Evolutionary conservation across 1,140 invertebrate genomes (phyloP).

Genomic region (Rhyzopertha dominica): DNA sequence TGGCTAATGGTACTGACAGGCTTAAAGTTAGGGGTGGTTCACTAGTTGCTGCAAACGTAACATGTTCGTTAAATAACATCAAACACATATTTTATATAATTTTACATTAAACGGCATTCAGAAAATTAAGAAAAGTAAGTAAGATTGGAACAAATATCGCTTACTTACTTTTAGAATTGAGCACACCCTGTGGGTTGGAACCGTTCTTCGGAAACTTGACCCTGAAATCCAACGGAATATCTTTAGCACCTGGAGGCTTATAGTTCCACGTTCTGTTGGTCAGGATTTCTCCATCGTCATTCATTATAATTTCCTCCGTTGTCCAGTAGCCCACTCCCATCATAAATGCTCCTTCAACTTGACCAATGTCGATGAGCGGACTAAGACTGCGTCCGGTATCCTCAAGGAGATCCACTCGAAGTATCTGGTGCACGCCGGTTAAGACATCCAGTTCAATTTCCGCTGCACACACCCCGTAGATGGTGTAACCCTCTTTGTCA

Average conservation of each 20-base stretch:
- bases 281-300: slow-evolving; percentile 61
- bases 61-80: slow-evolving; percentile 15
- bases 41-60: slow-evolving; percentile 56
- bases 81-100: too few species aligned
- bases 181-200: slow-evolving; percentile 63
- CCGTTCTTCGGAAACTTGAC: slow-evolving; percentile 66
- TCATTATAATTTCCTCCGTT: slow-evolving; percentile 65
- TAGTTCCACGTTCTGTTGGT: slow-evolving; percentile 82
- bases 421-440: slow-evolving; percentile 63
- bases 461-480: slow-evolving; percentile 30
- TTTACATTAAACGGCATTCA: too few species aligned
- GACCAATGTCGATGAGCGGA: slow-evolving; percentile 77
- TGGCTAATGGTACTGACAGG: slow-evolving; percentile 60
- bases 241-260: slow-evolving; percentile 74
- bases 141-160: too few species aligned
- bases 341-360: slow-evolving; percentile 79
- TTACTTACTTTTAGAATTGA: slow-evolving; percentile 70
- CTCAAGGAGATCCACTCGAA: slow-evolving; percentile 68
- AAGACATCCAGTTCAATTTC: slow-evolving; percentile 63
- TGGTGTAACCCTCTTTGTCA: slow-evolving; percentile 11
- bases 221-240: slow-evolving; percentile 81
- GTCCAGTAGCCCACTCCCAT: slow-evolving; percentile 82
- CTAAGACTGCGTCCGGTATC: slow-evolving; percentile 72
- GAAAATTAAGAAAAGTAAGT: too few species aligned
- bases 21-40: slow-evolving; percentile 74